Evolutionary conservation across 2,888 invertebrate species (phyloP).

Genomic region (Prenolepis imparis): DNA sequence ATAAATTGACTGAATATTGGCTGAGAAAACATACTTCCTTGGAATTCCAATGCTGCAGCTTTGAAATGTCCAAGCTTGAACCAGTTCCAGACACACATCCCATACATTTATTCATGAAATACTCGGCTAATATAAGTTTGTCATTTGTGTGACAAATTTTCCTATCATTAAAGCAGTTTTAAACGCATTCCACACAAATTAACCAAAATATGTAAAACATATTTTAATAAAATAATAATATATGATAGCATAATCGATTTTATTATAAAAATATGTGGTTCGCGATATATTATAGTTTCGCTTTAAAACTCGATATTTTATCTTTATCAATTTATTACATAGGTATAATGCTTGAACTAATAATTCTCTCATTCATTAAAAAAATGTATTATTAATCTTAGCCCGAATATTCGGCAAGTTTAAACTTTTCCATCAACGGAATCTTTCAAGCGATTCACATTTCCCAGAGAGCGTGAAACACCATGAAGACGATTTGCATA

Average conservation of each 20-base stretch:
- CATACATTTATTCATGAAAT: constrained; percentile 53
- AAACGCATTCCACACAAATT: constrained; percentile 22
- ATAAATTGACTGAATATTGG: neutral
- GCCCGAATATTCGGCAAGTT: neutral
- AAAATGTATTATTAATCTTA: constrained; percentile 6
- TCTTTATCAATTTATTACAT: constrained; percentile 19
- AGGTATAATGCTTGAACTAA: neutral
- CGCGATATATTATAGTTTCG: neutral
- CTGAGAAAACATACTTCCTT: constrained; percentile 22
- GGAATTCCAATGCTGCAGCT: constrained; percentile 21
- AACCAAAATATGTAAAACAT: constrained; percentile 19
- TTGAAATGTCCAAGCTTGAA: constrained; percentile 25
- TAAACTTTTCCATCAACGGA: constrained; percentile 11
- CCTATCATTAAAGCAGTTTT: constrained; percentile 39
- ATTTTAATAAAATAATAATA: constrained; percentile 36
- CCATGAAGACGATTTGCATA: neutral
- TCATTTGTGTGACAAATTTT: constrained; percentile 43
- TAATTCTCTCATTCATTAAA: neutral
- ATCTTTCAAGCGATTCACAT: neutral
- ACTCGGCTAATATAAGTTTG: constrained; percentile 32
- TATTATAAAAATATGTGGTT: constrained; percentile 10
- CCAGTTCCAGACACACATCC: neutral
- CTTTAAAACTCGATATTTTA: neutral
- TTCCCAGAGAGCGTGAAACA: neutral
- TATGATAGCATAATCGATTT: constrained; percentile 38